Evolutionary conservation across 2,888 invertebrate genomes (phyloP).

Genomic region (Hydroisotoma schaefferi): DNA sequence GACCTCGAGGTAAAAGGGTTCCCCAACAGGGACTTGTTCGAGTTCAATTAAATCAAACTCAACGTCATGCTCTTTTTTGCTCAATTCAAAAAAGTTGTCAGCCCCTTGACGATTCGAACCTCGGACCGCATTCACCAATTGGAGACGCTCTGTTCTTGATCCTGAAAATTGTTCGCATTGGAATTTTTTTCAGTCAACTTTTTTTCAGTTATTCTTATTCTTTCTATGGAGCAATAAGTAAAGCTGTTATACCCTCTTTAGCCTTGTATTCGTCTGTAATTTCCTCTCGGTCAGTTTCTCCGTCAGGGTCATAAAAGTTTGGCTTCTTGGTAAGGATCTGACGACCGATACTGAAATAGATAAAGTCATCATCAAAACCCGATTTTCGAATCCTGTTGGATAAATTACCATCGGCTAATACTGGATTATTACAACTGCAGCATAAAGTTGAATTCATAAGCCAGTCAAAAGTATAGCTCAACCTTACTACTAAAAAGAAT

Average conservation of each 20-base stretch:
- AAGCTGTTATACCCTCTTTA: constrained; percentile 58
- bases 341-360: constrained; percentile 68
- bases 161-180: constrained; percentile 52
- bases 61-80: constrained; percentile 60
- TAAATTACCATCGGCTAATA: too few species aligned
- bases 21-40: constrained; percentile 66
- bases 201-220: background rate
- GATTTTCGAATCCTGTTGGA: too few species aligned
- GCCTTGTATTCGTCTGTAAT: constrained; percentile 69
- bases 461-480: too few species aligned
- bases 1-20: constrained; percentile 65
- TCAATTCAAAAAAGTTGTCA: constrained; percentile 64
- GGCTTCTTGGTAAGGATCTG: constrained; percentile 71
- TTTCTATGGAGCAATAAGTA: background rate
- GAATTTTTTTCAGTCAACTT: constrained; percentile 2
- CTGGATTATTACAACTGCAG: too few species aligned
- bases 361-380: too few species aligned
- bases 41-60: constrained; percentile 64
- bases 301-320: constrained; percentile 66
- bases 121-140: constrained; percentile 70
- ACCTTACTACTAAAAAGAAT: too few species aligned
- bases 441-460: too few species aligned
- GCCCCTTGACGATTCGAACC: constrained; percentile 60
- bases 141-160: constrained; percentile 67
- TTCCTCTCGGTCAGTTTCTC: constrained; percentile 68